phyloP scores from a whole-genome alignment of 2,113 vertebrate species.

The Macaca fascicularis region DNA sequence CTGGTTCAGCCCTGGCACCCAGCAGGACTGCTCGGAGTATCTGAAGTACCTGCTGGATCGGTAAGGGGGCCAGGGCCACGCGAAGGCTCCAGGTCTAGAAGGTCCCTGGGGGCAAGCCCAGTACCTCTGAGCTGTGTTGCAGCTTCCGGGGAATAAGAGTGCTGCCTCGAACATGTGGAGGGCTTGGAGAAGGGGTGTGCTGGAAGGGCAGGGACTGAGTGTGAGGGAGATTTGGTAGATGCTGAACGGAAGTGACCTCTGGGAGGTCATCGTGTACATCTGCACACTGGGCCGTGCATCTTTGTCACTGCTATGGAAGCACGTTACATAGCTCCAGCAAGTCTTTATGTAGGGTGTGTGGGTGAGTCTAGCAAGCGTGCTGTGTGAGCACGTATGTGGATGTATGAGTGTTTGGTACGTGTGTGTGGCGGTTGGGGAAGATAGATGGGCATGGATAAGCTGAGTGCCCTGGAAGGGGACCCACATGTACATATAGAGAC shows the following conservation, averaged over 20 bases:
- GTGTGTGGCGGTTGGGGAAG: neutral
- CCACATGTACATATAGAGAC: rapidly evolving
- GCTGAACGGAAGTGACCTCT: too few relatives aligned
- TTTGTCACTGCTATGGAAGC: neutral
- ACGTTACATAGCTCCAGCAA: rapidly evolving
- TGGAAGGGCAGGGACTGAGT: neutral
- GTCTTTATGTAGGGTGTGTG: neutral
- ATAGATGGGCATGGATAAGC: rapidly evolving
- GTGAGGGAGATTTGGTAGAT: neutral
- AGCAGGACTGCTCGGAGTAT: conserved; percentile 91
- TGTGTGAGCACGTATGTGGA: rapidly evolving
- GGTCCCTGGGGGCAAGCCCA: neutral
- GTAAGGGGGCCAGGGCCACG: conserved; percentile 61
- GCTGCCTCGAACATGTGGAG: rapidly evolving
- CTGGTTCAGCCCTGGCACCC: conserved; percentile 89
- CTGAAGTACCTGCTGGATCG: conserved; percentile 89
- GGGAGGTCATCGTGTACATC: rapidly evolving
- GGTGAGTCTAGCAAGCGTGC: neutral
- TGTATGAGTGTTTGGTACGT: neutral
- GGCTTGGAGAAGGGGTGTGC: neutral
- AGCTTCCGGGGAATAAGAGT: neutral
- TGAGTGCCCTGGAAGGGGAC: rapidly evolving
- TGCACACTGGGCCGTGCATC: too few relatives aligned
- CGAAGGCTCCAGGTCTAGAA: neutral
- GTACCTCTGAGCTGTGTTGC: rapidly evolving